Base-by-base conservation (phyloP, 2,797 vertebrate genomes). In the Melanogrammus aeglefinus region DNA sequence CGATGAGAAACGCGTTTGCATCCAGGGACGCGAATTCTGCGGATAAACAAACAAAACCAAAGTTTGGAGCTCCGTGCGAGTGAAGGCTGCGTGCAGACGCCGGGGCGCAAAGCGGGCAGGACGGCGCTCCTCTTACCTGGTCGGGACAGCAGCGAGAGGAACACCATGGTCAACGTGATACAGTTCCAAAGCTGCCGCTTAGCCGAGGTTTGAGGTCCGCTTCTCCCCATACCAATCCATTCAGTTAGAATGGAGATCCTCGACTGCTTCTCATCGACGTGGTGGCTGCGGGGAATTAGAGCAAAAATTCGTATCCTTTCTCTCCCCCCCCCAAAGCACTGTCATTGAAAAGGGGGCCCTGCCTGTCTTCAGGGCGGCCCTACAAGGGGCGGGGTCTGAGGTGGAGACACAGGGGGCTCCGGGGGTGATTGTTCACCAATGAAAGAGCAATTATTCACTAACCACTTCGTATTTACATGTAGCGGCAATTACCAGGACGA, bases 171-270 rank as follows among this genome's bases (percentile, higher is more conserved):
- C 82, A 95, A 78, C 81, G 91, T 92, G 84, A 94, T 89, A 92
- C 92, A 93, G 93, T 94, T 91, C 92, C 91, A 93, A 84, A 95
- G 94, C 94, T 91, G 92, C 93, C 90, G 94, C 94, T 94, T 92
- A 94, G 94, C 94, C 94, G 91, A 91, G 93, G 89, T 93, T 82
- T 92, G 92, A 90, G 93, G 87, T 94, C 94, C 93, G 94, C 95
- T 94, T 94, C 92, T 95, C 94, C 95, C 94, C 95, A 96, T 95
- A 87, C 93, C 95, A 95, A 94, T 93, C 94, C 95, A 95, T 95
- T 91, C 95, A 95, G 91, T 94, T 95, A 90, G 92, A 93, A 92
- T 94, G 93, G 93, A 93, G 91, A 80, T 90, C 87, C 88, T 91
- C 89, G 86, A 89, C 93, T 95, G 92, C 89, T 94, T 85, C 91